These are phyloP conservation scores for Chloroceryle amazona DNA, from an alignment of 2,797 vertebrate species.

Conservation along the genomic window DNA sequence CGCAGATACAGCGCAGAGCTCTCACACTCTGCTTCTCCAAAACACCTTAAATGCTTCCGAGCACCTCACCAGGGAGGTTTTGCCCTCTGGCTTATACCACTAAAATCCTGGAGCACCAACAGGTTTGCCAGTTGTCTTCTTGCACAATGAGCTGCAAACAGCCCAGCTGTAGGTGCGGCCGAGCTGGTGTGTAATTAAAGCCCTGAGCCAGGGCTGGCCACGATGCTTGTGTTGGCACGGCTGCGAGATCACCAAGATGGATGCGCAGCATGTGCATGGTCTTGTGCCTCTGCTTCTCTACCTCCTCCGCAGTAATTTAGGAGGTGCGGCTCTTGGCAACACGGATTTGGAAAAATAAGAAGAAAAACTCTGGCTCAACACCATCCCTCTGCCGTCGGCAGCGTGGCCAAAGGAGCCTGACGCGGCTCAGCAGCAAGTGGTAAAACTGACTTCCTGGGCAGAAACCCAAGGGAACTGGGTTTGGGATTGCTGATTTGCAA, in stretches of 20 bases:
- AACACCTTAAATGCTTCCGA: background rate
- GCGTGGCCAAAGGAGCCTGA: background rate
- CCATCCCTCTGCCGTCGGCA: background rate
- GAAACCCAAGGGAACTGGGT: background rate
- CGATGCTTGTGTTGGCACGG: conserved; percentile 32
- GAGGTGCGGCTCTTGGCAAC: conserved; percentile 23
- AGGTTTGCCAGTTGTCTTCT: conserved; percentile 46
- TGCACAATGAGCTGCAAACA: conserved; percentile 34
- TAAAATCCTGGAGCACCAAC: conserved; percentile 56
- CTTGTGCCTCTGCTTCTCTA: conserved; percentile 46
- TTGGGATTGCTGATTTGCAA: conserved; percentile 20
- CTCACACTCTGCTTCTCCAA: background rate
- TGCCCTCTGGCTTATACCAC: conserved; percentile 21
- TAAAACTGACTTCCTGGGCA: conserved; percentile 23
- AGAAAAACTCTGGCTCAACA: background rate
- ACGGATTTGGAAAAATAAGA: background rate
- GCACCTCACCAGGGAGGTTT: background rate
- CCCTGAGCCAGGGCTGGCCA: background rate
- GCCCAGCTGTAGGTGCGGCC: background rate
- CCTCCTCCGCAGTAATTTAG: conserved; percentile 65
- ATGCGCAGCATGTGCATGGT: conserved; percentile 35
- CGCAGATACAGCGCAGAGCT: rapidly evolving
- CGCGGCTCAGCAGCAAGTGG: rapidly evolving
- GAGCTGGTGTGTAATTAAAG: background rate
- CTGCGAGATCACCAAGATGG: background rate